Percentiles rank a stretch among this genome's conserved stretches.
Evolutionary conservation across 2,888 invertebrate species (phyloP).

Genomic region (Chaitophorus viminalis): DNA sequence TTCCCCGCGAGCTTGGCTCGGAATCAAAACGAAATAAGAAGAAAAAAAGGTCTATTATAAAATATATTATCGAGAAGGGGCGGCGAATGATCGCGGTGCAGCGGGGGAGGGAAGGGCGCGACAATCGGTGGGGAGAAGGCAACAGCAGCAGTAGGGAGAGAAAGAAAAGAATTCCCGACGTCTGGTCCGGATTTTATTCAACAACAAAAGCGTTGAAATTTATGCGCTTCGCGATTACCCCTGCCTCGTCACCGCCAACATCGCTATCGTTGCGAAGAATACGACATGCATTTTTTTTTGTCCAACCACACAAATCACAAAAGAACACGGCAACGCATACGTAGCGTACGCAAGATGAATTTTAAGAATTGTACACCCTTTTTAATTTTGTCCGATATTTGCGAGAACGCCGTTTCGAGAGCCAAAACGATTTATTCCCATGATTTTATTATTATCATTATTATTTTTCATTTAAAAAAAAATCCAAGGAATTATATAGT

Average conservation of each 20-base stretch:
- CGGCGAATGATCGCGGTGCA: neutral
- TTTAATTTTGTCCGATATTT: constrained; percentile 41
- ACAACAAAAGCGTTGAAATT: constrained; percentile 60
- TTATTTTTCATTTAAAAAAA: constrained; percentile 3
- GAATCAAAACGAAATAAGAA: constrained; percentile 30
- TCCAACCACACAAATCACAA: constrained; percentile 52
- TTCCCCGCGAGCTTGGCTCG: constrained; percentile 44
- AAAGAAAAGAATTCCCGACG: constrained; percentile 45
- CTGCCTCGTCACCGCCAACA: neutral
- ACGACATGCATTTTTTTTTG: constrained; percentile 46
- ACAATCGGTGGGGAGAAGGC: neutral
- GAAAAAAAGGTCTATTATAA: constrained; percentile 56
- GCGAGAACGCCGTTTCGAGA: constrained; percentile 23
- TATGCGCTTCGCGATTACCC: constrained; percentile 60
- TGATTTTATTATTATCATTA: constrained; percentile 9
- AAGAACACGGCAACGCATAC: constrained; percentile 42
- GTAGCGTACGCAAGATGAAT: constrained; percentile 51
- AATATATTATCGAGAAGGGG: constrained; percentile 30
- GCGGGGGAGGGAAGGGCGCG: neutral
- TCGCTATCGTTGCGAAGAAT: constrained; percentile 25
- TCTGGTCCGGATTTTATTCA: constrained; percentile 60
- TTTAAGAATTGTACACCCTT: constrained; percentile 57
- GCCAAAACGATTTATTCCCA: constrained; percentile 50
- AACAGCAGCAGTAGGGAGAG: constrained; percentile 2
- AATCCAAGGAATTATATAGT: constrained; percentile 35